Percentiles rank a stretch among this genome's conserved stretches.
phyloP scores from a whole-genome alignment of 2,113 vertebrate genomes.

The Mugil cephalus region DNA sequence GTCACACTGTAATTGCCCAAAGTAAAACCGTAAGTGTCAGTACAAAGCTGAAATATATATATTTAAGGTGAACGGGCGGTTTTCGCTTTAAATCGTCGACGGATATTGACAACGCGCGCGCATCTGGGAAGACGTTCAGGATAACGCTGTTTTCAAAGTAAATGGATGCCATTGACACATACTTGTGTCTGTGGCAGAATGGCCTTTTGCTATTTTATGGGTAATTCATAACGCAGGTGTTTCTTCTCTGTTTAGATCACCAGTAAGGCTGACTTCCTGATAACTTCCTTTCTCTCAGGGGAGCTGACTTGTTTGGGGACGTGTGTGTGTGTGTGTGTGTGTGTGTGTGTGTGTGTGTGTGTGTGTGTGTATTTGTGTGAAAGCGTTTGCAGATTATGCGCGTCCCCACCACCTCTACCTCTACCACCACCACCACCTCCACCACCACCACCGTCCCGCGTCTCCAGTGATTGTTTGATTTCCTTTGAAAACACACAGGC shows the following conservation, averaged over 20 bases:
- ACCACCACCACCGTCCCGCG: slow-evolving; percentile 15
- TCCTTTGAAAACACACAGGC: slow-evolving; percentile 50
- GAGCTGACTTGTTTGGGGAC: slow-evolving; percentile 31
- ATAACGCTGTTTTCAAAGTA: not conserved
- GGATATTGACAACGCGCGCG: not conserved
- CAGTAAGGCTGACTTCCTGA: slow-evolving; percentile 66
- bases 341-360: slow-evolving; percentile 27
- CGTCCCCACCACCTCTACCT: slow-evolving; percentile 26
- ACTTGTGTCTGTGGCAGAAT: not conserved
- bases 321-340: slow-evolving; percentile 9
- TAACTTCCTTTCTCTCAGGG: slow-evolving; percentile 63
- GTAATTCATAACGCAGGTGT: slow-evolving; percentile 50
- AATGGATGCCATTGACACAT: slow-evolving; percentile 8
- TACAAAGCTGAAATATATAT: slow-evolving; percentile 4
- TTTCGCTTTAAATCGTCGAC: not conserved
- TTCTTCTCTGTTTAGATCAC: slow-evolving; percentile 54
- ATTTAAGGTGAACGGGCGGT: not conserved
- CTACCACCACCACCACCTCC: slow-evolving; percentile 17
- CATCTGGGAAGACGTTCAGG: not conserved
- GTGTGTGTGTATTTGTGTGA: slow-evolving; percentile 2
- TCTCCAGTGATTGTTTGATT: slow-evolving; percentile 46
- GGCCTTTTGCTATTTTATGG: not conserved
- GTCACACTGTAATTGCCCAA: slow-evolving; percentile 27
- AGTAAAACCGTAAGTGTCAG: slow-evolving; percentile 13
- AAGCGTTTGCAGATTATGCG: slow-evolving; percentile 26